phyloP scores from a whole-genome alignment of 2,797 vertebrate genomes.

The Carcharodon carcharias region DNA sequence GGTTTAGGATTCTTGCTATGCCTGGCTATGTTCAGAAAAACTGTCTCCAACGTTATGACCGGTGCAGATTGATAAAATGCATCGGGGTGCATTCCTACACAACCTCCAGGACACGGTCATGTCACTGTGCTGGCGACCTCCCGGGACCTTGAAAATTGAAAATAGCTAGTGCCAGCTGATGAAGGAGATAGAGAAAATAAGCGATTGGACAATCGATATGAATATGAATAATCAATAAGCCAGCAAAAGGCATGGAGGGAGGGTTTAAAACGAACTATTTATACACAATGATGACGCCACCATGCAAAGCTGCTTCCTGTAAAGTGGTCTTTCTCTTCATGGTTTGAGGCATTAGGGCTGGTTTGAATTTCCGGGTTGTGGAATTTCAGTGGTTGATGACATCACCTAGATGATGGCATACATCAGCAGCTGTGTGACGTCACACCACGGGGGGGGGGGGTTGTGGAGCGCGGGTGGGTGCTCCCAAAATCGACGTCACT shows the following conservation, averaged over 20 bases:
- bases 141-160: neutral
- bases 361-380: neutral
- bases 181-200: neutral
- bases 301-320: neutral
- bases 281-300: neutral
- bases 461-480: no score
- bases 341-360: neutral
- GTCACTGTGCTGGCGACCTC: neutral
- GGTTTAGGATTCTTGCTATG: neutral
- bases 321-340: neutral
- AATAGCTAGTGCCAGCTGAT: neutral
- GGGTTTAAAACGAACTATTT: neutral
- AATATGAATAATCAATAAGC: neutral
- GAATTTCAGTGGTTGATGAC: neutral
- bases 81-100: neutral
- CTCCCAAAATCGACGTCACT: neutral
- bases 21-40: neutral
- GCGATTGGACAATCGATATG: neutral
- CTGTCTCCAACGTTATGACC: neutral
- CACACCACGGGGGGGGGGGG: neutral
- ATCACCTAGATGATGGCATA: neutral
- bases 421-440: neutral
- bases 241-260: no score
- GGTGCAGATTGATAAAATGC: neutral
- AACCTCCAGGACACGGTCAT: no score